Evolutionary conservation across 2,888 invertebrate species (phyloP), one percentile per base, ranked within the genome.

Genomic region (Ptychoptera albimana): DNA sequence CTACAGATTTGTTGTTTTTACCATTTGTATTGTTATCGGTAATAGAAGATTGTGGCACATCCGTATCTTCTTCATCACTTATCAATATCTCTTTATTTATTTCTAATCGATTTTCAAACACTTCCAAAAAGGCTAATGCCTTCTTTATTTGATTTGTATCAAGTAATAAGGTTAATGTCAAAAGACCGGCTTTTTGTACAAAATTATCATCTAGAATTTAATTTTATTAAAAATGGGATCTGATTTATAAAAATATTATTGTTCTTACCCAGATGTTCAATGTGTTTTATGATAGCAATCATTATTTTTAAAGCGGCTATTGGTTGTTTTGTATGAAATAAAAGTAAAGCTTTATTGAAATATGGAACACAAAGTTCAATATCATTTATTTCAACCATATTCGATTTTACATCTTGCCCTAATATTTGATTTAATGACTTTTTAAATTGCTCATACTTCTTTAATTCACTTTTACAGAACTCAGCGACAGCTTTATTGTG

Each of bases 401-500:
- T 37, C 2, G 13, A n/a, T 37, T 43, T 14, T 12, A 37, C 31
- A 23, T 32, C 32, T 37, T 55, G 55, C 13, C 54, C 52, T n/a
- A 50, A 50, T 2, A 49, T 44, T 15, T 74, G 69, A 31, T 73
- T 71, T 15, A 88, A 65, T 43, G 73, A 72, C 54, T 78, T 79
- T 49, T 79, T 73, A 54, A 88, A 79, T 43, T 74, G 70, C 44
- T 82, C 81, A 11, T 81, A 75, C 54, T 82, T 80, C 52, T 75
- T 81, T 55, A 82, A 72, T 40, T 79, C 80, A 45, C 73, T 74
- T 49, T 75, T 75, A 60, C 80, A 85, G 62, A 83, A 89, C 57
- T 88, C 85, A 0, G 78, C 79, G 0, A 93, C 78, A 23, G 82
- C 79, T 64, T 82, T 83, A 59, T 94, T 93, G 56, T 88, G 88